Percentiles rank a stretch among this genome's conserved stretches.
Evolutionary conservation across 1,140 invertebrate genomes (phyloP).

Genomic region (Branchinecta lindahli): DNA sequence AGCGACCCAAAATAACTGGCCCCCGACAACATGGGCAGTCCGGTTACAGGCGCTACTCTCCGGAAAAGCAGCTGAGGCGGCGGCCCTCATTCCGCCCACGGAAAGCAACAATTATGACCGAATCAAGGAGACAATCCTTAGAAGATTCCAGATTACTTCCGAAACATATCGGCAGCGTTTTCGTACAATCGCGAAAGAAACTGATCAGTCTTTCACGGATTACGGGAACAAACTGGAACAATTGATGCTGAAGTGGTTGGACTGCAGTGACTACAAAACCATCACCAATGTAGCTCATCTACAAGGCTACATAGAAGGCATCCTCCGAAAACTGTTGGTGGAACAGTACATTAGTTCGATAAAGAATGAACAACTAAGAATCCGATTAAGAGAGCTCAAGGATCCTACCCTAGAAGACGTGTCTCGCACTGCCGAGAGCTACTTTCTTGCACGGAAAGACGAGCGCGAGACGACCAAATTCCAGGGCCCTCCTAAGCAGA

Average conservation of each 20-base stretch:
- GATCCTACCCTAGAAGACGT: neutral
- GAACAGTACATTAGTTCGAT: neutral
- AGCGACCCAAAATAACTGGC: neutral
- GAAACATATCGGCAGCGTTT: constrained; percentile 2
- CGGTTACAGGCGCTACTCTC: neutral
- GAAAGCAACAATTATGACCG: neutral
- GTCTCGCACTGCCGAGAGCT: neutral
- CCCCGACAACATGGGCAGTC: neutral
- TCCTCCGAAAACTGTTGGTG: neutral
- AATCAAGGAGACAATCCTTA: neutral
- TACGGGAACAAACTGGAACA: neutral
- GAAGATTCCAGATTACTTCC: neutral
- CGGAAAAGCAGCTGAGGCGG: neutral
- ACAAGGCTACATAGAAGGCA: neutral
- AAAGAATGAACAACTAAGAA: neutral
- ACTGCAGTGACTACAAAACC: neutral
- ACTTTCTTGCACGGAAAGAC: neutral
- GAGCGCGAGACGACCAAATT: neutral
- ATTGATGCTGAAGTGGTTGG: neutral
- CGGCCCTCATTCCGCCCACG: neutral
- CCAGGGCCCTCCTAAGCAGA: neutral
- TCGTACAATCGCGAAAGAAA: neutral
- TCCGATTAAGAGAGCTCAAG: neutral
- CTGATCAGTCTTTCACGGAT: constrained; percentile 2
- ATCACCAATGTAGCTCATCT: neutral